phyloP scores from a whole-genome alignment of 2,888 invertebrate species.

The Diaphora mendica region DNA sequence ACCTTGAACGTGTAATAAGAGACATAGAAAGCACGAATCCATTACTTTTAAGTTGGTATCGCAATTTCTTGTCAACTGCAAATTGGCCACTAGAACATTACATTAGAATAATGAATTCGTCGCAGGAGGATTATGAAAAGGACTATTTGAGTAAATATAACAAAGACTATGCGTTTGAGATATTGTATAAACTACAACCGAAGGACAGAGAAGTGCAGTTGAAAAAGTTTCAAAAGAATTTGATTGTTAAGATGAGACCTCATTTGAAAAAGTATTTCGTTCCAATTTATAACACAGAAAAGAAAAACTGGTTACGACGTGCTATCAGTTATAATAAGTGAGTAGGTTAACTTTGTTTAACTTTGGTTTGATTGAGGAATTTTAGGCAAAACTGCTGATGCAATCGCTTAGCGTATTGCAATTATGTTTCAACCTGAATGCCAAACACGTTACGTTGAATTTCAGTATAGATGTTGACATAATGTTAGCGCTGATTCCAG shows the following conservation, averaged over 20 bases:
- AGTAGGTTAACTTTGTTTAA: background rate
- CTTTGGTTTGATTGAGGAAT: background rate
- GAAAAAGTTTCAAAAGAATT: conserved; percentile 3
- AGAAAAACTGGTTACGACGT: background rate
- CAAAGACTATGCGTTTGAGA: background rate
- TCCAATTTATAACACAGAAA: background rate
- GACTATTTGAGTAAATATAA: background rate
- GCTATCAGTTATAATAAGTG: conserved; percentile 5
- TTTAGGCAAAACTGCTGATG: background rate
- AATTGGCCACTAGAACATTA: conserved; percentile 7
- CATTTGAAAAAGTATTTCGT: conserved; percentile 12
- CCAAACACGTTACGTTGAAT: too few species aligned
- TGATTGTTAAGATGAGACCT: conserved; percentile 13
- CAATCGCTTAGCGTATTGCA: background rate
- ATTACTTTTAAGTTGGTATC: conserved; percentile 1
- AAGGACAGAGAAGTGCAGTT: background rate
- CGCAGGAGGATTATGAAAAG: conserved; percentile 6
- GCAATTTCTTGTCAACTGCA: background rate
- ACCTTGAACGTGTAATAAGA: background rate
- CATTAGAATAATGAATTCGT: conserved; percentile 12
- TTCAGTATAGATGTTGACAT: too few species aligned
- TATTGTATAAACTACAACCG: background rate
- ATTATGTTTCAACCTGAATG: background rate
- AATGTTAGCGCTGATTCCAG: background rate
- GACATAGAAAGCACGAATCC: background rate